Evolutionary conservation across 2,113 vertebrate genomes (phyloP), one percentile per base, ranked within the genome.

Genomic region (Nanorana parkeri): DNA sequence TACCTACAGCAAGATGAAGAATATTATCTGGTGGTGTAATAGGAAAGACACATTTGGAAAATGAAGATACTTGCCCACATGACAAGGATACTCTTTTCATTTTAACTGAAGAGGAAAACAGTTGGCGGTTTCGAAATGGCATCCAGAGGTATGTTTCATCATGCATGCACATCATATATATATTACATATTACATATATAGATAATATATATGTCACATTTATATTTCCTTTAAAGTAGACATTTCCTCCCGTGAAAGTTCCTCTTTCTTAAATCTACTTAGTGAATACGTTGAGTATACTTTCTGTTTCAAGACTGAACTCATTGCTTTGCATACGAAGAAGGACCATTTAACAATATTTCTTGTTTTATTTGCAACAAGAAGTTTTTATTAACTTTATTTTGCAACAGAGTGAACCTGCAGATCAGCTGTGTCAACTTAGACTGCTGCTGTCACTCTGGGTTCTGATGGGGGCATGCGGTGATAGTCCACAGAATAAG

Each of bases 221-320:
- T 61, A 71, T 51, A 24, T 16, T 26, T 19, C 55, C 36, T 26
- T 61, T 17, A 64, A 52, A 61, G 61, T 5, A 64, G 3, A 73
- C 29, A 65, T 81, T 81, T 81, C 69, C 69, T 74, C 29, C 36
- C 65, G 52, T 36, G 4, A 29, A 74, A 56, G 79, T 81, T 81
- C 79, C 79, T 54, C 79, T 81, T 81, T 81, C 47, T 65, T 65
- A 11, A 29, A 13, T 63, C 5, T 66, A 61, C 51, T 71, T 29
- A 66, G 60, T 23, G 51, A 65, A 58, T 23, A n/a, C 55, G 36
- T 15, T 20, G 5, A 56, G 24, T 20, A 32, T 32, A 17, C 28
- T 23, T 47, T 47, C 41, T 47, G 41, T 47, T 47, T 15, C 10
- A 47, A 15, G 41, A 2, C 41, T 47, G 11, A 13, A 13, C 13